Evolutionary conservation across 30 jellyfish, hydroid and myxozoan species (phyloP).

Genomic region (Cassiopea andromeda): DNA sequence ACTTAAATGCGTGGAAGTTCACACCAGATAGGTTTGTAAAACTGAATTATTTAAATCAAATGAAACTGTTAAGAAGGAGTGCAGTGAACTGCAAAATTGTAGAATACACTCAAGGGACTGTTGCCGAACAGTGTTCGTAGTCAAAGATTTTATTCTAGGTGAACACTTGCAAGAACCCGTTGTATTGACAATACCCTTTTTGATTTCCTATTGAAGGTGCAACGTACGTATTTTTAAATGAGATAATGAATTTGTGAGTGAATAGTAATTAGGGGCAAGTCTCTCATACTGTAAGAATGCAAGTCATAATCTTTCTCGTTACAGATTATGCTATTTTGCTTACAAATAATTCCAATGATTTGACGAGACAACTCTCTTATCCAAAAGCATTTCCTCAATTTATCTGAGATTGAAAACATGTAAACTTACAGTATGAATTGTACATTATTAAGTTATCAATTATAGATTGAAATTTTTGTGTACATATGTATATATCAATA

Average conservation of each 20-base stretch:
- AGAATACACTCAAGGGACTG: conserved; percentile 28
- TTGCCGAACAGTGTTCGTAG: conserved; percentile 16
- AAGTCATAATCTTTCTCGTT: not conserved
- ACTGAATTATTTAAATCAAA: conserved; percentile 73
- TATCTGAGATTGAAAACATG: not conserved
- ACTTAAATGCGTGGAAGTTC: conserved; percentile 99
- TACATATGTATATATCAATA: not conserved
- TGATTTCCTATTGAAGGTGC: not conserved
- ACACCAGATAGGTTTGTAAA: conserved; percentile 98
- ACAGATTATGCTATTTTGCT: not conserved
- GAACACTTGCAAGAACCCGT: not conserved
- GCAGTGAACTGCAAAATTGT: conserved; percentile 41
- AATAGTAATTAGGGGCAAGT: not conserved
- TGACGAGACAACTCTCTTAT: too few species aligned
- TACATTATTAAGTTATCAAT: not conserved
- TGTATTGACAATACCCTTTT: not conserved
- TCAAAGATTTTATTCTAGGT: conserved; percentile 42
- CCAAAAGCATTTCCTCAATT: not conserved
- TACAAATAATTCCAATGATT: too few species aligned
- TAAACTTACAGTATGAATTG: not conserved
- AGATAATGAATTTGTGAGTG: not conserved
- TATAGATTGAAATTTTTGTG: not conserved
- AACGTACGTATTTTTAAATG: not conserved
- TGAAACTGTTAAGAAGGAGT: conserved; percentile 29
- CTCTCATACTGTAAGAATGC: not conserved